Percentiles rank a stretch among this genome's conserved stretches.
These are phyloP conservation scores for Mastomys coucha DNA, from an alignment of 2,113 vertebrate species.

Conservation along the genomic window DNA sequence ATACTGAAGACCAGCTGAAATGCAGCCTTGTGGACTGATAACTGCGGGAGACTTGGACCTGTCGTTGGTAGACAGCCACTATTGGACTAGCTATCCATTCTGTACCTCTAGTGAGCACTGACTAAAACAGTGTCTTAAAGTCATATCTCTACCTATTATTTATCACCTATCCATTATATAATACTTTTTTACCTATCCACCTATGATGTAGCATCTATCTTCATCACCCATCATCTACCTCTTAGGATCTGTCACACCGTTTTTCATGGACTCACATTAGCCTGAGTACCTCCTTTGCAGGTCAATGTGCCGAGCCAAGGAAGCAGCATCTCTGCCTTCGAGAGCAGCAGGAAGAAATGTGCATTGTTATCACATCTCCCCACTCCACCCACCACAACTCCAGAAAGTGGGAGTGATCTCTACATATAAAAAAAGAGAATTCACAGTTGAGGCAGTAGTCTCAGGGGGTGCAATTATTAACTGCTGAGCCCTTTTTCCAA, in stretches of 20 bases:
- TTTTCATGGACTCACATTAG: neutral
- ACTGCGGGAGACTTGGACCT: neutral
- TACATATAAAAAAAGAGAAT: neutral
- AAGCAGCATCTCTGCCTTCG: neutral
- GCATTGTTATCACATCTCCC: neutral
- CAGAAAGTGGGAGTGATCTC: neutral
- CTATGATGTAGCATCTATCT: neutral
- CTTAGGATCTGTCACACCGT: neutral
- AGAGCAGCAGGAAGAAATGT: neutral
- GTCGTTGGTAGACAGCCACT: neutral
- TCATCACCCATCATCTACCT: neutral
- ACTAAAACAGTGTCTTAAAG: neutral
- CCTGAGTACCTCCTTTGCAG: neutral
- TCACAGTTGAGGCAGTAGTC: neutral
- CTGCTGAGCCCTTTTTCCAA: neutral
- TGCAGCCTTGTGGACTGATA: neutral
- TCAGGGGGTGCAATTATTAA: neutral
- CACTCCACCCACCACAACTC: too few species aligned
- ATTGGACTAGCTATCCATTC: neutral
- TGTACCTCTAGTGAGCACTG: neutral
- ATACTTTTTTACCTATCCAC: neutral
- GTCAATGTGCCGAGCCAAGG: neutral
- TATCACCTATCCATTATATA: neutral
- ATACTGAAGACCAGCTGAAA: neutral
- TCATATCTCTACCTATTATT: too few species aligned